These are phyloP conservation scores for Agrochola lota DNA, from an alignment of 2,888 invertebrate genomes.

Conservation along the genomic window DNA sequence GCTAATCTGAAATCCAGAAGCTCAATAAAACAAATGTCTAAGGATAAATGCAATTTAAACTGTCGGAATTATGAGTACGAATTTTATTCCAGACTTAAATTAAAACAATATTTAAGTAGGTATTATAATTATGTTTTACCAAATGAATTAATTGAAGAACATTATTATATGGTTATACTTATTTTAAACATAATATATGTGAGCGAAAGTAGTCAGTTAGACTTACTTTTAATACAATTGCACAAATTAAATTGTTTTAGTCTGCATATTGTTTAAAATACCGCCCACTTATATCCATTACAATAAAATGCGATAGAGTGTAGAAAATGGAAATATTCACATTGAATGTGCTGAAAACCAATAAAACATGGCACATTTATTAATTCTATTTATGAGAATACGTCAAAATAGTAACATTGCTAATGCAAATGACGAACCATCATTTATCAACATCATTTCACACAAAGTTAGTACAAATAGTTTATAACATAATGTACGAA, in stretches of 20 bases:
- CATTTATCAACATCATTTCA: constrained; percentile 15
- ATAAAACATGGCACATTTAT: constrained; percentile 76
- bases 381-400: constrained; percentile 31
- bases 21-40: constrained; percentile 72
- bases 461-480: constrained; percentile 19
- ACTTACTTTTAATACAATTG: constrained; percentile 35
- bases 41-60: constrained; percentile 75
- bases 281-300: constrained; percentile 59
- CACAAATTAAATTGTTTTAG: constrained; percentile 30
- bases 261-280: constrained; percentile 51
- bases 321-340: constrained; percentile 86
- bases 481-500: constrained; percentile 20
- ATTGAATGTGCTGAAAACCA: constrained; percentile 81
- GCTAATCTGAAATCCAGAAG: constrained; percentile 66
- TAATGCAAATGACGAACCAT: constrained; percentile 16
- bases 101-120: constrained; percentile 61
- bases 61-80: constrained; percentile 55
- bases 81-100: constrained; percentile 62
- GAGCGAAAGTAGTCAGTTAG: constrained; percentile 27
- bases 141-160: constrained; percentile 52
- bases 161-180: constrained; percentile 49
- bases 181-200: constrained; percentile 43
- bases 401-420: constrained; percentile 14
- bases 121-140: constrained; percentile 52
- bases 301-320: constrained; percentile 85